A percentile compares a stretch with the other conserved stretches of the same genome.
These are phyloP conservation scores for Erebia ligea DNA, from an alignment of 2,888 invertebrate genomes.

Conservation along the genomic window DNA sequence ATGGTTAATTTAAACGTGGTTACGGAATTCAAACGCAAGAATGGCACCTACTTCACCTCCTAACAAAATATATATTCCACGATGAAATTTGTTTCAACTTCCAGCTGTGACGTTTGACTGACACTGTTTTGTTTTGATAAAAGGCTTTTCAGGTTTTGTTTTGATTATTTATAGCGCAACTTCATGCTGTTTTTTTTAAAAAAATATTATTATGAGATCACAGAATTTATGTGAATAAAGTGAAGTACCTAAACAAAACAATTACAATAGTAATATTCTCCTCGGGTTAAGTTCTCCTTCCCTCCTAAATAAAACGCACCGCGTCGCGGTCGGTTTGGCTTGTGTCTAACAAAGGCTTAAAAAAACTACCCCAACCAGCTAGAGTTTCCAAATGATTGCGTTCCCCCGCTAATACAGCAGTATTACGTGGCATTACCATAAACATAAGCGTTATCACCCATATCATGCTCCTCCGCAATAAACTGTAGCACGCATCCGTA, in stretches of 20 bases:
- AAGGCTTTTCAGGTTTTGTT: conserved; percentile 9
- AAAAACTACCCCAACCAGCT: neutral
- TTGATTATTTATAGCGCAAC: neutral
- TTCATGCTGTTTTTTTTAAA: neutral
- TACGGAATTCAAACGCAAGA: too few species aligned
- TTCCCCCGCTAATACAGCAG: conserved; percentile 2
- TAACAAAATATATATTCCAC: conserved; percentile 38
- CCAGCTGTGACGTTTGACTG: conserved; percentile 29
- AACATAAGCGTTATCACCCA: conserved; percentile 28
- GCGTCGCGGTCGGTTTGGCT: too few species aligned
- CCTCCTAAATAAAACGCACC: too few species aligned
- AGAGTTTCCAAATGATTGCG: neutral
- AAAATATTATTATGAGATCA: too few species aligned
- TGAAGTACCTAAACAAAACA: too few species aligned
- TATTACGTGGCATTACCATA: conserved; percentile 13
- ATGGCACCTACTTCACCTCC: too few species aligned
- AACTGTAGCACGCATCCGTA: conserved; percentile 36
- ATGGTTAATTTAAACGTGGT: too few species aligned
- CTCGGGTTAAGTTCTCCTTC: too few species aligned
- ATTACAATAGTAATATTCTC: too few species aligned
- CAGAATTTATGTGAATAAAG: too few species aligned
- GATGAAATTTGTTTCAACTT: conserved; percentile 44
- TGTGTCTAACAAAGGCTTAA: too few species aligned
- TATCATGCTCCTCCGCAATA: conserved; percentile 35
- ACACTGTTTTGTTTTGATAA: conserved; percentile 22